Percentiles rank a stretch among this genome's conserved stretches.
Conservation (phyloP, 2,797 vertebrate species). For the Anableps anableps region DNA sequence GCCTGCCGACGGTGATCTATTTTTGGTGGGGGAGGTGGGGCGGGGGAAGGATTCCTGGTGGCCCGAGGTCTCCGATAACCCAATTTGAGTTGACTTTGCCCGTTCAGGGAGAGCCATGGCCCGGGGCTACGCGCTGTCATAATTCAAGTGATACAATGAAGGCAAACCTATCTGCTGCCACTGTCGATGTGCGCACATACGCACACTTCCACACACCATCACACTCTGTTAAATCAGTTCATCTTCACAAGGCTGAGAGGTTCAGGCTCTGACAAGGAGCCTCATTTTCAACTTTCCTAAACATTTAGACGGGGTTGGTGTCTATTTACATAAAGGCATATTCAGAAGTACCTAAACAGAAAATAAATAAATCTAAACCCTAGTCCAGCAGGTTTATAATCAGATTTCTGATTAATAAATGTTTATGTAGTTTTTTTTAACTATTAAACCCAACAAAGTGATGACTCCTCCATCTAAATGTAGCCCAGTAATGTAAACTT, state of each 20-base stretch:
- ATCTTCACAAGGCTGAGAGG: slow-evolving; percentile 5
- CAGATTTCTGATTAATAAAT: background rate
- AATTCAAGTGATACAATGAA: slow-evolving; percentile 78
- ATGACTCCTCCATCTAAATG: too few species aligned
- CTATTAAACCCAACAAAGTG: background rate
- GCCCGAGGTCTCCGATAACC: slow-evolving; percentile 79
- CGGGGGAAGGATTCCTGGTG: slow-evolving; percentile 72
- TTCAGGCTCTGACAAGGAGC: background rate
- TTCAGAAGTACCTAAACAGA: too few species aligned
- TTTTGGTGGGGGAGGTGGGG: slow-evolving; percentile 68
- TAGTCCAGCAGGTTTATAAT: too few species aligned
- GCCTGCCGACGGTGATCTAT: slow-evolving; percentile 68
- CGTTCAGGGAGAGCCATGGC: slow-evolving; percentile 73
- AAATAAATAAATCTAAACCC: too few species aligned
- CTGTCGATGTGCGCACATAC: slow-evolving; percentile 23
- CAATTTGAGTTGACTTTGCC: slow-evolving; percentile 84
- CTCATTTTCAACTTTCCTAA: too few species aligned
- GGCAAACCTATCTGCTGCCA: slow-evolving; percentile 47
- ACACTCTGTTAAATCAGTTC: slow-evolving; percentile 27
- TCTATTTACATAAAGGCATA: too few species aligned
- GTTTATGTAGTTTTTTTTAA: background rate
- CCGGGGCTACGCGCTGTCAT: slow-evolving; percentile 65
- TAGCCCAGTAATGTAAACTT: too few species aligned
- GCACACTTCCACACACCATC: slow-evolving; percentile 5
- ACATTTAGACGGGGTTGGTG: too few species aligned